These are phyloP conservation scores for Salticus scenicus DNA, from an alignment of 2,888 invertebrate species.

Conservation along the genomic window DNA sequence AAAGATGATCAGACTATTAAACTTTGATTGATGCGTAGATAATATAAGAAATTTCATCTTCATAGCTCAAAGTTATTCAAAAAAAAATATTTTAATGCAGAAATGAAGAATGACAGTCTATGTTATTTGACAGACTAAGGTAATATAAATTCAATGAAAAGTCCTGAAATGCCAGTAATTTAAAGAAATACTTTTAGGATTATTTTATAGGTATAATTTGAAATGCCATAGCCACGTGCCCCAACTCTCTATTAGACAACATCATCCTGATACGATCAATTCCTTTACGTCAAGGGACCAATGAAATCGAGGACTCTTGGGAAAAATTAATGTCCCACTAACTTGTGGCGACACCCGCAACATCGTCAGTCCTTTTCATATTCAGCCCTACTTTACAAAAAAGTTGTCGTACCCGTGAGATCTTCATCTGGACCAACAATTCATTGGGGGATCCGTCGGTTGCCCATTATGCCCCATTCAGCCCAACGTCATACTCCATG, in stretches of 20 bases:
- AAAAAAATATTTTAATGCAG: too few species aligned
- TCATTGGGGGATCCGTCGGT: background rate
- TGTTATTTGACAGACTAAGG: too few species aligned
- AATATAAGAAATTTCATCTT: too few species aligned
- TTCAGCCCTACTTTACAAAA: constrained; percentile 23
- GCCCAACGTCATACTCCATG: constrained; percentile 22
- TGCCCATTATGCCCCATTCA: constrained; percentile 35
- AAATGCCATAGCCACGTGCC: background rate
- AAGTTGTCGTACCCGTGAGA: constrained; percentile 51
- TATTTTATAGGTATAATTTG: too few species aligned
- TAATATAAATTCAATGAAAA: too few species aligned
- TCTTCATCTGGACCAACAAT: constrained; percentile 35
- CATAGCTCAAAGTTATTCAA: too few species aligned
- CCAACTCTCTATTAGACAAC: background rate
- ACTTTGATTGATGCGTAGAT: too few species aligned
- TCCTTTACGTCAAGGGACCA: background rate
- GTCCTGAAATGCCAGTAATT: too few species aligned
- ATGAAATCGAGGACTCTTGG: background rate
- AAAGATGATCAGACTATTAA: too few species aligned
- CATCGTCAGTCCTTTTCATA: background rate
- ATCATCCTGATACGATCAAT: background rate
- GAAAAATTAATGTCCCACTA: constrained; percentile 24
- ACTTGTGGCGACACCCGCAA: constrained; percentile 41
- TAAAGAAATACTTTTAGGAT: too few species aligned
- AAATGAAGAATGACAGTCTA: too few species aligned